Conservation (phyloP, 2,113 vertebrate species). For the Actinemys pallida region DNA sequence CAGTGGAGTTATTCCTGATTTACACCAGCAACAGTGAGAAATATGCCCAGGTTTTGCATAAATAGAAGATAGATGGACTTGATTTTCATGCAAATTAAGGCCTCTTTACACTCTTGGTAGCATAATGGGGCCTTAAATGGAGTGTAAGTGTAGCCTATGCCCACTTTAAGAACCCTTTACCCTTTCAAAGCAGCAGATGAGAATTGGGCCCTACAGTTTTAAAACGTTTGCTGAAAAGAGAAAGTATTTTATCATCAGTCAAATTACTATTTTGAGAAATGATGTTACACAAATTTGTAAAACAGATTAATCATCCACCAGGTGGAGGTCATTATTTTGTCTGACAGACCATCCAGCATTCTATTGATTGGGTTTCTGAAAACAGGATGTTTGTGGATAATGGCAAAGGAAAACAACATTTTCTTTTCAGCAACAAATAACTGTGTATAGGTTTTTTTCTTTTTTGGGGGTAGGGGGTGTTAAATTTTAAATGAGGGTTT, state of each 20-base stretch:
- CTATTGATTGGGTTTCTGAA: conserved; percentile 17
- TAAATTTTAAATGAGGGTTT: neutral
- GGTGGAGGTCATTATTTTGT: conserved; percentile 31
- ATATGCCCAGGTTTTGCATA: neutral
- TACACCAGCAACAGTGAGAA: neutral
- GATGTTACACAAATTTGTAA: conserved; percentile 29
- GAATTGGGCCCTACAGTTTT: neutral
- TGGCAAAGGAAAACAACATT: conserved; percentile 10
- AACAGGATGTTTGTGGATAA: conserved; percentile 19
- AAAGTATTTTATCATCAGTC: conserved; percentile 46
- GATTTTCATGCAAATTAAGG: conserved; percentile 6
- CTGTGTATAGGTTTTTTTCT: neutral
- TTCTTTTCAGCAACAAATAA: conserved; percentile 27
- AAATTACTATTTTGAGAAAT: conserved; percentile 60
- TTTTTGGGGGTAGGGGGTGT: neutral
- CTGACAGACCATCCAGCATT: conserved; percentile 36
- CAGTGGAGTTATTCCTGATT: neutral
- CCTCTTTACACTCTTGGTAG: neutral
- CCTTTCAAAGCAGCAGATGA: conserved; percentile 16
- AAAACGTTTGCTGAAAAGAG: conserved; percentile 51
- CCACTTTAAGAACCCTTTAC: neutral
- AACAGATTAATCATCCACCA: conserved; percentile 13
- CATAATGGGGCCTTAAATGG: conserved; percentile 4
- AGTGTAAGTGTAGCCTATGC: conserved; percentile 17
- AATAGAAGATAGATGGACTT: neutral